Percentiles rank a stretch among this genome's conserved stretches.
Evolutionary conservation across 2,888 invertebrate genomes (phyloP).

Genomic region (Dryococelus australis): DNA sequence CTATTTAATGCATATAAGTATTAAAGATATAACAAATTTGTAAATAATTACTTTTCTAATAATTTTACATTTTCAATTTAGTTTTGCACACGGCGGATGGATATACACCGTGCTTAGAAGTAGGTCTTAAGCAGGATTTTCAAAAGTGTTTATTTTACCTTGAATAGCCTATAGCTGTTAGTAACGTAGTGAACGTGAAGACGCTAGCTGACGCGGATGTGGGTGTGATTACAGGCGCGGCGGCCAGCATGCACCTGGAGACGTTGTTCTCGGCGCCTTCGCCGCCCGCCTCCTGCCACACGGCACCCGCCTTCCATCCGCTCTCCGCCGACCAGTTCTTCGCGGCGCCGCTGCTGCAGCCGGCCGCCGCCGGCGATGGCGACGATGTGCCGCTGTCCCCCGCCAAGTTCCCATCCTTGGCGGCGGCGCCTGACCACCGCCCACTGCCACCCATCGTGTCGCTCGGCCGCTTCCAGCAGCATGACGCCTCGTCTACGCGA

Average conservation of each 20-base stretch:
- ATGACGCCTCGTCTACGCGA: constrained; percentile 17
- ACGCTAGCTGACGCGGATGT: not conserved
- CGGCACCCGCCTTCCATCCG: not conserved
- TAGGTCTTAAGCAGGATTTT: too few species aligned
- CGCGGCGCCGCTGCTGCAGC: not conserved
- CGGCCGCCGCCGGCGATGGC: not conserved
- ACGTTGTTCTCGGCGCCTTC: not conserved
- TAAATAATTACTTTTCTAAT: too few species aligned
- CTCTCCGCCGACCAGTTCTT: not conserved
- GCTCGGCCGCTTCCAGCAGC: not conserved
- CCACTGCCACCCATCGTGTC: constrained; percentile 20
- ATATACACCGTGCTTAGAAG: too few species aligned
- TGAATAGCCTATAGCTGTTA: too few species aligned
- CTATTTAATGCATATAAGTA: too few species aligned
- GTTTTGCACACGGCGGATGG: too few species aligned
- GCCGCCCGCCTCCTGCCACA: not conserved
- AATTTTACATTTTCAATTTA: too few species aligned
- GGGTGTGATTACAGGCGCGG: not conserved
- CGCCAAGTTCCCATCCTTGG: not conserved
- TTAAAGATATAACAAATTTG: too few species aligned
- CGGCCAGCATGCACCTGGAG: constrained; percentile 29
- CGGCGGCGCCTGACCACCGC: not conserved
- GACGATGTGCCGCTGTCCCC: not conserved
- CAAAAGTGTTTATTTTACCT: too few species aligned
- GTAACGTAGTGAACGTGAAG: too few species aligned